Conservation (phyloP, 2,888 invertebrate species). For the Andrena haemorrhoa region DNA sequence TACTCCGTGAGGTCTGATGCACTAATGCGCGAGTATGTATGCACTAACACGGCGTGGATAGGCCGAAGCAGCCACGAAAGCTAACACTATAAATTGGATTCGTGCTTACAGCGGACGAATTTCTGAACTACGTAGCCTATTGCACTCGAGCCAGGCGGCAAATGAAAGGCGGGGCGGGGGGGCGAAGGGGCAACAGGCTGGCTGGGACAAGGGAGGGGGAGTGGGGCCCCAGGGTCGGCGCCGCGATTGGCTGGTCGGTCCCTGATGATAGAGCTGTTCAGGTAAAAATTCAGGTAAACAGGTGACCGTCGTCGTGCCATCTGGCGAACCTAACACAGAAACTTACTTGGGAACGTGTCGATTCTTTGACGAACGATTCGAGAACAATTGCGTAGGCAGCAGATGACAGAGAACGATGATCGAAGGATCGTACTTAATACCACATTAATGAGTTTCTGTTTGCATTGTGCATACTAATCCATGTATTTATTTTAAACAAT, state of each 20-base stretch:
- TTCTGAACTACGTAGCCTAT: constrained; percentile 71
- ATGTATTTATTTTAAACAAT: too few relatives aligned
- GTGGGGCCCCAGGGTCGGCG: constrained; percentile 68
- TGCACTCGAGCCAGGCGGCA: constrained; percentile 59
- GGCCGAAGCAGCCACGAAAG: constrained; percentile 17
- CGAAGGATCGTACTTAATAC: not conserved
- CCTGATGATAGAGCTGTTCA: constrained; percentile 45
- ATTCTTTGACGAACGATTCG: constrained; percentile 25
- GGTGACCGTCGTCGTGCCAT: constrained; percentile 73
- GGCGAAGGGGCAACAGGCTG: constrained; percentile 18
- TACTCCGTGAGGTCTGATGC: constrained; percentile 6
- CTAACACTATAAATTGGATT: constrained; percentile 35
- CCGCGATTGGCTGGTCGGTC: constrained; percentile 62
- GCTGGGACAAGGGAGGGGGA: constrained; percentile 11
- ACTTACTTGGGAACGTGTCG: constrained; percentile 2
- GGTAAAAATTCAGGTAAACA: constrained; percentile 71
- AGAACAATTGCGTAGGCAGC: constrained; percentile 36
- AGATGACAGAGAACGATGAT: not conserved
- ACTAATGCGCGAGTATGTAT: constrained; percentile 27
- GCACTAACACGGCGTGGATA: constrained; percentile 23
- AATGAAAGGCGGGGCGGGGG: constrained; percentile 23
- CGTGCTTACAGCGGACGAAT: constrained; percentile 65
- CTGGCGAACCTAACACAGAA: constrained; percentile 58
- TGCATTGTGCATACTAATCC: not conserved
- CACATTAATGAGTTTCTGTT: not conserved